Evolutionary conservation across 2,888 invertebrate genomes (phyloP).

Genomic region (Deroplatys truncata): DNA sequence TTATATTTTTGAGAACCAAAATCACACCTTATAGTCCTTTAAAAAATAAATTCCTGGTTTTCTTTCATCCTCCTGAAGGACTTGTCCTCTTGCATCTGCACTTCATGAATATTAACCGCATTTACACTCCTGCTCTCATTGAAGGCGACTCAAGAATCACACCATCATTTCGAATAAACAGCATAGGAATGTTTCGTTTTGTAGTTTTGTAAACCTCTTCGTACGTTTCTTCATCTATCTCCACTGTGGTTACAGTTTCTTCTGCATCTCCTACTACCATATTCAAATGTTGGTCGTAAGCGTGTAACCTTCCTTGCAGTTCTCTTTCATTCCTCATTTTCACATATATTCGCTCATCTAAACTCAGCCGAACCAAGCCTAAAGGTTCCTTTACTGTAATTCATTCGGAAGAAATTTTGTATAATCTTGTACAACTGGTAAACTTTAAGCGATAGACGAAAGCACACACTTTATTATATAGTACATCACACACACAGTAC

Average conservation of each 20-base stretch:
- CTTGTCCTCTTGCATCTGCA: too few species aligned
- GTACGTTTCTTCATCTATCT: slow-evolving; percentile 96
- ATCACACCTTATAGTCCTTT: too few species aligned
- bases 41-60: too few species aligned
- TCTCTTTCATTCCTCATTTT: slow-evolving; percentile 99
- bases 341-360: slow-evolving; percentile 97
- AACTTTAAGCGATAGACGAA: too few species aligned
- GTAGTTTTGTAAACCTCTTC: slow-evolving; percentile 98
- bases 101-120: neutral
- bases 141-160: slow-evolving; percentile 97
- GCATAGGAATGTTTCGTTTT: slow-evolving; percentile 94
- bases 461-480: too few species aligned
- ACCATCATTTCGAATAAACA: slow-evolving; percentile 98
- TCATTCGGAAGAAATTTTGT: too few species aligned
- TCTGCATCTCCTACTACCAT: slow-evolving; percentile 98
- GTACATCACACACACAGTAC: too few species aligned
- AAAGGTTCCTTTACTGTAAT: slow-evolving; percentile 96
- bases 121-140: slow-evolving; percentile 62
- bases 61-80: too few species aligned
- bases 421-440: too few species aligned
- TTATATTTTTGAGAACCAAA: too few species aligned
- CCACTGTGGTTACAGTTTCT: slow-evolving; percentile 94
- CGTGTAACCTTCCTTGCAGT: slow-evolving; percentile 90
- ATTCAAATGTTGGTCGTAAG: slow-evolving; percentile 98
- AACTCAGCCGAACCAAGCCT: slow-evolving; percentile 91